Evolutionary conservation across 2,797 vertebrate genomes (phyloP).

Genomic region (Gouania willdenowi): DNA sequence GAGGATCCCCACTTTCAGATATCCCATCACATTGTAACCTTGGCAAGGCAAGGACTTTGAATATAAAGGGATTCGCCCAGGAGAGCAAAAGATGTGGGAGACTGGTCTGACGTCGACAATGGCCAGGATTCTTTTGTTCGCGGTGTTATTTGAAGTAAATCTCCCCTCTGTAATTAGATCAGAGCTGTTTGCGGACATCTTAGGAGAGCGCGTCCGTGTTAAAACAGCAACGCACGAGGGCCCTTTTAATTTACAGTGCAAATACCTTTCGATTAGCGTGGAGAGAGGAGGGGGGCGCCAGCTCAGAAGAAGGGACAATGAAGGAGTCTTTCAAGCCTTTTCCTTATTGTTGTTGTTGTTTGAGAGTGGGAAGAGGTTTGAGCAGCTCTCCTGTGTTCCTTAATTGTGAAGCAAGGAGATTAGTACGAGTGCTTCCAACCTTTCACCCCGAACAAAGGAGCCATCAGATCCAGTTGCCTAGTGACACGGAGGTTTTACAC

Average conservation of each 20-base stretch:
- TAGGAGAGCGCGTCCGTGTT: slow-evolving; percentile 54
- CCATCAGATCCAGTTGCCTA: slow-evolving; percentile 89
- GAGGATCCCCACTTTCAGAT: slow-evolving; percentile 64
- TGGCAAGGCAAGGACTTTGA: slow-evolving; percentile 58
- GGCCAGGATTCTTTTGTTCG: slow-evolving; percentile 65
- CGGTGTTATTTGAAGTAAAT: slow-evolving; percentile 71
- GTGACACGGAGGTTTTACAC: slow-evolving; percentile 72
- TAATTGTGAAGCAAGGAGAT: slow-evolving; percentile 89
- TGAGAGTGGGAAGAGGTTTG: slow-evolving; percentile 57
- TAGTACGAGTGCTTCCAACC: slow-evolving; percentile 91
- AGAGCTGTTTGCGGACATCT: slow-evolving; percentile 77
- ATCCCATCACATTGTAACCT: slow-evolving; percentile 71
- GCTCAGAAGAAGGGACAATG: slow-evolving; percentile 40
- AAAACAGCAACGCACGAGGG: slow-evolving; percentile 60
- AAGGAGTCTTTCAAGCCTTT: slow-evolving; percentile 53
- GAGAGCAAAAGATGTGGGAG: slow-evolving; percentile 54
- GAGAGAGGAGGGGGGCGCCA: slow-evolving; percentile 36
- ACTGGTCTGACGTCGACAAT: slow-evolving; percentile 59
- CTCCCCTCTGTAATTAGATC: slow-evolving; percentile 78
- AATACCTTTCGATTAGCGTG: slow-evolving; percentile 78
- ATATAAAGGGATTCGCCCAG: slow-evolving; percentile 70
- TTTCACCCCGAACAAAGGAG: slow-evolving; percentile 88
- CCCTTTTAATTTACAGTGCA: slow-evolving; percentile 80
- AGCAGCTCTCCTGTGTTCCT: slow-evolving; percentile 84
- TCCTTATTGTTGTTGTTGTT: slow-evolving; percentile 80